Percentiles rank a stretch among this genome's conserved stretches.
Evolutionary conservation across 2,113 vertebrate species (phyloP).

Genomic region (Callithrix jacchus): DNA sequence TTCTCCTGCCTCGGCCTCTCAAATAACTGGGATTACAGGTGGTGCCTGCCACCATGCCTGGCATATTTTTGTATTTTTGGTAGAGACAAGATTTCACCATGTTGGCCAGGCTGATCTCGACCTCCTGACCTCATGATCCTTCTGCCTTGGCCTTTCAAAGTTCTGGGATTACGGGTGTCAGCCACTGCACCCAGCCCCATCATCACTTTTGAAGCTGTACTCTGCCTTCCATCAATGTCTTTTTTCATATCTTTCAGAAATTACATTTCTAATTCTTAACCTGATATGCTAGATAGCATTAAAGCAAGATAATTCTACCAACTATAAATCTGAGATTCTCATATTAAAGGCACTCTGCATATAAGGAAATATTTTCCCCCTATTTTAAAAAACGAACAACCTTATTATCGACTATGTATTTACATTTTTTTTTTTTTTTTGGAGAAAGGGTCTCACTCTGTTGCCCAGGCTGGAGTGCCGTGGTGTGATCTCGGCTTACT

Average conservation of each 20-base stretch:
- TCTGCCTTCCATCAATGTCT: neutral
- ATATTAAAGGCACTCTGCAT: neutral
- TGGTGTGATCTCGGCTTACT: neutral
- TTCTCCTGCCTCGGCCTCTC: too few relatives aligned
- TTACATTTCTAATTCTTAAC: neutral
- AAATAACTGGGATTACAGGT: too few relatives aligned
- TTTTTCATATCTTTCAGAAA: neutral
- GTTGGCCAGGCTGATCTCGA: too few relatives aligned
- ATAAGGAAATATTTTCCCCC: neutral
- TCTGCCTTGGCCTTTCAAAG: too few relatives aligned
- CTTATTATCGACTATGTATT: neutral
- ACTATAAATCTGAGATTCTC: neutral
- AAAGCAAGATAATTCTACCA: neutral
- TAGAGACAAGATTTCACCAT: too few relatives aligned
- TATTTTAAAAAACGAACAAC: neutral
- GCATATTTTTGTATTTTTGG: too few relatives aligned
- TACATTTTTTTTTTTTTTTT: neutral
- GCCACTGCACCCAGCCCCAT: too few relatives aligned
- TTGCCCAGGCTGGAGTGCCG: neutral
- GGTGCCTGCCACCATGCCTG: too few relatives aligned
- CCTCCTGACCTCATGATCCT: too few relatives aligned
- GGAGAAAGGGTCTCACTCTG: neutral
- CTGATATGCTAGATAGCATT: neutral
- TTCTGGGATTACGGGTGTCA: too few relatives aligned
- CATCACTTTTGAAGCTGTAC: neutral